These are phyloP conservation scores for Diarsia dahlii DNA, from an alignment of 2,888 invertebrate species.

Conservation along the genomic window DNA sequence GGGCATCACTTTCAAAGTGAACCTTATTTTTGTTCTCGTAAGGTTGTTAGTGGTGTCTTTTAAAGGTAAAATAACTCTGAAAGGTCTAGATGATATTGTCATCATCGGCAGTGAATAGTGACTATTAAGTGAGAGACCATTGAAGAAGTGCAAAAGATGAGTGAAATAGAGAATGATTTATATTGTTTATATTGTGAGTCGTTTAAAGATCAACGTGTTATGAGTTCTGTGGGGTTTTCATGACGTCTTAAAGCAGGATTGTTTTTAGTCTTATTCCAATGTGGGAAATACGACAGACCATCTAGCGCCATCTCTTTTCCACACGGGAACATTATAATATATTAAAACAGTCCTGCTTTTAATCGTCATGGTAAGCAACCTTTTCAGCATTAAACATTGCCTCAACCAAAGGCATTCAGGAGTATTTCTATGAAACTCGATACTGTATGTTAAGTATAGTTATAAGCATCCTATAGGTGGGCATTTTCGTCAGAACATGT, in stretches of 20 bases:
- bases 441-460: too few species aligned
- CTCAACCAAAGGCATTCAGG: not conserved
- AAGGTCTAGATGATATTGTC: not conserved
- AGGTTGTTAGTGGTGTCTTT: not conserved
- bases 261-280: too few species aligned
- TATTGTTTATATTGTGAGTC: not conserved
- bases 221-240: not conserved
- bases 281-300: too few species aligned
- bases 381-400: too few species aligned
- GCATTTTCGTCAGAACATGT: too few species aligned
- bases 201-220: not conserved
- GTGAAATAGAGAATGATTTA: conserved; percentile 14
- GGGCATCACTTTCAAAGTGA: not conserved
- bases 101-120: conserved; percentile 30
- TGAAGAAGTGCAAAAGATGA: conserved; percentile 14
- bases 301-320: not conserved
- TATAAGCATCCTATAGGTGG: too few species aligned
- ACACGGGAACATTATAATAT: not conserved
- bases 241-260: not conserved
- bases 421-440: too few species aligned
- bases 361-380: too few species aligned
- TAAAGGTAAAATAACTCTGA: not conserved
- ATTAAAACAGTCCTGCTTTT: not conserved
- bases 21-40: not conserved
- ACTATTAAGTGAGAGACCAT: conserved; percentile 52